A percentile compares a stretch with the other conserved stretches of the same genome.
These are phyloP conservation scores for Garrulus glandarius DNA, from an alignment of 2,797 vertebrate genomes.

Conservation along the genomic window DNA sequence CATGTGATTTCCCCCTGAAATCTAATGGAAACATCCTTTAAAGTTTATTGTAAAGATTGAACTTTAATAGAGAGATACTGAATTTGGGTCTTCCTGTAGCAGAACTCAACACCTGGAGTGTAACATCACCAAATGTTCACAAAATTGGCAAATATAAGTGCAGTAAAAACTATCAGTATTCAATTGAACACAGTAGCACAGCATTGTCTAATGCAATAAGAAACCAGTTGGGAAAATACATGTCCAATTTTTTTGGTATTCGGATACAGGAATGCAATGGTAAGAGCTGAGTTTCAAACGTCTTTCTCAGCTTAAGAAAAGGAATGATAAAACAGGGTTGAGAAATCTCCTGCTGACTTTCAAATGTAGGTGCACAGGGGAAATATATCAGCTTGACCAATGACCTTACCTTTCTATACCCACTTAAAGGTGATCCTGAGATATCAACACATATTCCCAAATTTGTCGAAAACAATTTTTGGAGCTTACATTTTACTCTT, in stretches of 20 bases:
- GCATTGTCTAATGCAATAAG: neutral
- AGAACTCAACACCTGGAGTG: neutral
- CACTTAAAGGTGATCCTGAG: constrained; percentile 46
- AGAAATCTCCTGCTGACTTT: constrained; percentile 43
- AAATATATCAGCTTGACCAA: constrained; percentile 42
- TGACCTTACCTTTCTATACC: constrained; percentile 32
- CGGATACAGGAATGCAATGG: neutral
- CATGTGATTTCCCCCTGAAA: neutral
- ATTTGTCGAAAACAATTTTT: constrained; percentile 62
- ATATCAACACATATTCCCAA: constrained; percentile 57
- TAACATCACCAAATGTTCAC: neutral
- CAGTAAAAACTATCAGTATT: neutral
- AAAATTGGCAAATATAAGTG: constrained; percentile 5
- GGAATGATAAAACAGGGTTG: neutral
- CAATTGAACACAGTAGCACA: neutral
- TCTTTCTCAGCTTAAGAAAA: constrained; percentile 41
- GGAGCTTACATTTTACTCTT: constrained; percentile 34
- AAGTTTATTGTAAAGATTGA: constrained; percentile 20
- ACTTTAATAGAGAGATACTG: neutral
- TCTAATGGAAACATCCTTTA: constrained; percentile 22
- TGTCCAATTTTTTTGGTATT: constrained; percentile 10
- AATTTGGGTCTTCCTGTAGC: neutral
- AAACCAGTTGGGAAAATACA: constrained; percentile 2
- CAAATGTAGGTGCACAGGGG: constrained; percentile 12
- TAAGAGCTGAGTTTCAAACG: constrained; percentile 3